phyloP scores from a whole-genome alignment of 2,113 vertebrate species.

The Mus spicilegus region DNA sequence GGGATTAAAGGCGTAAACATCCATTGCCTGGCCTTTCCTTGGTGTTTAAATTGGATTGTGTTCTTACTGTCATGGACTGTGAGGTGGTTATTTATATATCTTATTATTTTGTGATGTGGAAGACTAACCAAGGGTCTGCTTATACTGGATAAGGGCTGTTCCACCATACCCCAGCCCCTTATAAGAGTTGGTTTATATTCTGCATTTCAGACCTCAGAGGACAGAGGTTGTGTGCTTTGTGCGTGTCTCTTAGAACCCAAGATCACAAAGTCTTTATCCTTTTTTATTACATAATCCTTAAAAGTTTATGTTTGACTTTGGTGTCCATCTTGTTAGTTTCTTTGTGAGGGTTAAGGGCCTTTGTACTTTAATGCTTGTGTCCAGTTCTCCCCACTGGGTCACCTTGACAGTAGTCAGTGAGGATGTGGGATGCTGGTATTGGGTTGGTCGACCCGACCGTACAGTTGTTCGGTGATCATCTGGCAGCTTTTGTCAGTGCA shows the following conservation, averaged over 20 bases:
- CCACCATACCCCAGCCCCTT: background rate
- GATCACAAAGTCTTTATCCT: background rate
- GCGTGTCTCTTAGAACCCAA: background rate
- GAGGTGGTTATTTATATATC: background rate
- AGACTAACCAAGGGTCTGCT: background rate
- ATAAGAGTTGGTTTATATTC: accelerated
- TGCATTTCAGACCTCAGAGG: background rate
- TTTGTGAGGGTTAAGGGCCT: background rate
- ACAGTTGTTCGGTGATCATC: background rate
- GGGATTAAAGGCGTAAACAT: background rate
- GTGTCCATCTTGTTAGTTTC: accelerated
- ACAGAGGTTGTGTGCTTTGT: background rate
- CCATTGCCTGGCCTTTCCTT: background rate
- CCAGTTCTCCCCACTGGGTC: accelerated
- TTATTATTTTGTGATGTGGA: background rate
- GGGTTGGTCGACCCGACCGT: too few species aligned
- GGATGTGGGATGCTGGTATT: background rate
- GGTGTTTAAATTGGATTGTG: background rate
- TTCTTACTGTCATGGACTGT: background rate
- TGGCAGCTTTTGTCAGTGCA: accelerated
- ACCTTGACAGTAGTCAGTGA: too few species aligned
- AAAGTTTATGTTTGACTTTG: background rate
- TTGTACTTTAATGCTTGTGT: accelerated
- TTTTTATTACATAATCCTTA: background rate
- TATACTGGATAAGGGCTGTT: background rate